Evolutionary conservation across 2,888 invertebrate species (phyloP).

Genomic region (Pasiphila rectangulata): DNA sequence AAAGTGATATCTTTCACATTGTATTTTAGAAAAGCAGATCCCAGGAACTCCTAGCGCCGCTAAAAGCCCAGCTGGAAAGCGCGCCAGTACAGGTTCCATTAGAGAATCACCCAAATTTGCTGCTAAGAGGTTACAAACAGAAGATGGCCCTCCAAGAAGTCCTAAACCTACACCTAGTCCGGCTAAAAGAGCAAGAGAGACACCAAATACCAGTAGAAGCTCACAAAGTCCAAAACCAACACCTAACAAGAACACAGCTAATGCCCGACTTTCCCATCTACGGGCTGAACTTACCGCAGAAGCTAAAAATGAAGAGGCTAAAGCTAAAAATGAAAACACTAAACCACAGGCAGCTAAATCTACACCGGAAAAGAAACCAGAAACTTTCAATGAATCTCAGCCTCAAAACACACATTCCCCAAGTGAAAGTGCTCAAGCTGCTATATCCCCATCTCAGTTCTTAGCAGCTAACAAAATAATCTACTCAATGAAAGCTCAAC

Average conservation of each 20-base stretch:
- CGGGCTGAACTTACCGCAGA: slow-evolving; percentile 52
- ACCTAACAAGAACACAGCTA: slow-evolving; percentile 56
- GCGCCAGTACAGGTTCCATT: slow-evolving; percentile 23
- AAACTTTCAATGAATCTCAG: slow-evolving; percentile 30
- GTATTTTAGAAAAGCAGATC: slow-evolving; percentile 26
- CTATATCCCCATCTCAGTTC: slow-evolving; percentile 69
- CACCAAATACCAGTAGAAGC: slow-evolving; percentile 2
- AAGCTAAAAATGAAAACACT: slow-evolving; percentile 39
- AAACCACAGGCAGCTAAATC: slow-evolving; percentile 19
- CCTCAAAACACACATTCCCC: slow-evolving; percentile 47
- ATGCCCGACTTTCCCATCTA: slow-evolving; percentile 51
- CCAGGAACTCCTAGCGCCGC: slow-evolving; percentile 36
- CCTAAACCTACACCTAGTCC: slow-evolving; percentile 13
- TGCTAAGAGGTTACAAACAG: neutral
- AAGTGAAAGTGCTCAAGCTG: slow-evolving; percentile 59
- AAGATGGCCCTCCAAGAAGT: slow-evolving; percentile 4
- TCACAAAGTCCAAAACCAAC: slow-evolving; percentile 29
- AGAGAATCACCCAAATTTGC: slow-evolving; percentile 6
- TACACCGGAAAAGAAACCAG: slow-evolving; percentile 37
- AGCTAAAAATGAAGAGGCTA: slow-evolving; percentile 36
- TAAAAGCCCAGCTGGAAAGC: slow-evolving; percentile 36
- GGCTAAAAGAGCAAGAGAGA: slow-evolving; percentile 3
- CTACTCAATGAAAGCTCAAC: slow-evolving; percentile 71
- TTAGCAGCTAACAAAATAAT: slow-evolving; percentile 73
- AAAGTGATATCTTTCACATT: too few relatives aligned